These are phyloP conservation scores for Zaprionus obscuricornis DNA, from an alignment of 2,888 invertebrate genomes.

Conservation along the genomic window DNA sequence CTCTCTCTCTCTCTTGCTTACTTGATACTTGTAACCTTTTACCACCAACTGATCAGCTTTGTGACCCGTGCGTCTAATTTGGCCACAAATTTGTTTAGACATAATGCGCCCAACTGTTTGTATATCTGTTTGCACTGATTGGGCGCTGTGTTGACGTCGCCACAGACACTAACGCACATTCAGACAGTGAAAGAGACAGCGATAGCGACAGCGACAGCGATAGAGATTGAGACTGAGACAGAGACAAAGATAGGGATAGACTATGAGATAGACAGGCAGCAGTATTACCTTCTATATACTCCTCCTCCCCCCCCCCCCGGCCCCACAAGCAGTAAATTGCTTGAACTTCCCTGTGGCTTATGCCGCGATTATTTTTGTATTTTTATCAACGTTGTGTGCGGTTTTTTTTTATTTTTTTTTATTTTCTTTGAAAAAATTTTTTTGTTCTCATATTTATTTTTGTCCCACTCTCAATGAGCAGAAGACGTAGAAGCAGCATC, in stretches of 20 bases:
- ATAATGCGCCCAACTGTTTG: constrained; percentile 11
- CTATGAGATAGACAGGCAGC: neutral
- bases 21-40: neutral
- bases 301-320: neutral
- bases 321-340: constrained; percentile 7
- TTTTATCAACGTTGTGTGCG: constrained; percentile 57
- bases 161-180: too few species aligned
- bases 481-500: too few species aligned
- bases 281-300: neutral
- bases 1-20: too few species aligned
- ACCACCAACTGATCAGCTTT: constrained; percentile 26
- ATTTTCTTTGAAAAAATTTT: too few species aligned
- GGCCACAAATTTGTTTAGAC: constrained; percentile 40
- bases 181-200: too few species aligned
- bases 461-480: constrained; percentile 32
- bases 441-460: constrained; percentile 54
- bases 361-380: constrained; percentile 42
- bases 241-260: too few species aligned
- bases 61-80: constrained; percentile 52
- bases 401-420: neutral
- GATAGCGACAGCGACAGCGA: too few species aligned
- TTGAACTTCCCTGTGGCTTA: constrained; percentile 17
- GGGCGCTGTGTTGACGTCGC: too few species aligned
- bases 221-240: too few species aligned
- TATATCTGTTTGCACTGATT: constrained; percentile 42